A percentile compares a stretch with the other conserved stretches of the same genome.
These are phyloP conservation scores for Phengaris alcon DNA, from an alignment of 2,888 invertebrate species.

Conservation along the genomic window DNA sequence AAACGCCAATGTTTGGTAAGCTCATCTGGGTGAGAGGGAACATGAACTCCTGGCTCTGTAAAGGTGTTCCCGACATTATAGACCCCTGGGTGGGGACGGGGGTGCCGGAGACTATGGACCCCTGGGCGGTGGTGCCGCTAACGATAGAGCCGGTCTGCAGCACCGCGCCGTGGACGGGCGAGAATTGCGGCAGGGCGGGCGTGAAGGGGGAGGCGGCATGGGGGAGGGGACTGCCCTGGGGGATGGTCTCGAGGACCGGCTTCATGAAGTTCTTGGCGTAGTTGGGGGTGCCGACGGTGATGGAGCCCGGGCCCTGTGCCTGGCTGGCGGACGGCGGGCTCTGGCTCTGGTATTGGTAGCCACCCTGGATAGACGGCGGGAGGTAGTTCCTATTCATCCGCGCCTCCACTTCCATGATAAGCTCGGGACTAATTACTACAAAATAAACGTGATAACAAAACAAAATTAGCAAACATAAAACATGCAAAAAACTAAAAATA, in stretches of 20 bases:
- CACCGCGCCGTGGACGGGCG: constrained; percentile 44
- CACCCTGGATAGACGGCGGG: constrained; percentile 83
- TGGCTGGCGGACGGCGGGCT: constrained; percentile 51
- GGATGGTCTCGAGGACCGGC: constrained; percentile 62
- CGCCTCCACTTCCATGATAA: constrained; percentile 93
- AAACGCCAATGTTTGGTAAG: not conserved
- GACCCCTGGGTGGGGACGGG: constrained; percentile 36
- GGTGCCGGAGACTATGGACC: constrained; percentile 46
- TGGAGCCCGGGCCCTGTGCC: constrained; percentile 47
- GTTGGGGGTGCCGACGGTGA: constrained; percentile 51
- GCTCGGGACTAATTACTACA: constrained; percentile 92
- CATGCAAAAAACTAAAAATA: constrained; percentile 30
- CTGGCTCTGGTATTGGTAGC: constrained; percentile 62
- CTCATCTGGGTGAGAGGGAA: constrained; percentile 29
- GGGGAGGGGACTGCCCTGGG: constrained; percentile 55
- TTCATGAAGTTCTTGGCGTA: constrained; percentile 54
- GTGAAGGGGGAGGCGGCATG: constrained; percentile 48
- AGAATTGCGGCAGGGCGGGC: constrained; percentile 44
- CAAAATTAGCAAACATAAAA: constrained; percentile 45
- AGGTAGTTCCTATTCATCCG: constrained; percentile 91
- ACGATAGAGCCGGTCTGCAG: constrained; percentile 41
- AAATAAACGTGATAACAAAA: constrained; percentile 38
- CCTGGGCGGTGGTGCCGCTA: constrained; percentile 40
- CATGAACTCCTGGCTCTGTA: constrained; percentile 33
- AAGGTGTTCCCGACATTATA: constrained; percentile 35